These are phyloP conservation scores for Amblyopsis rosae DNA, from an alignment of 2,113 vertebrate species.

Conservation along the genomic window DNA sequence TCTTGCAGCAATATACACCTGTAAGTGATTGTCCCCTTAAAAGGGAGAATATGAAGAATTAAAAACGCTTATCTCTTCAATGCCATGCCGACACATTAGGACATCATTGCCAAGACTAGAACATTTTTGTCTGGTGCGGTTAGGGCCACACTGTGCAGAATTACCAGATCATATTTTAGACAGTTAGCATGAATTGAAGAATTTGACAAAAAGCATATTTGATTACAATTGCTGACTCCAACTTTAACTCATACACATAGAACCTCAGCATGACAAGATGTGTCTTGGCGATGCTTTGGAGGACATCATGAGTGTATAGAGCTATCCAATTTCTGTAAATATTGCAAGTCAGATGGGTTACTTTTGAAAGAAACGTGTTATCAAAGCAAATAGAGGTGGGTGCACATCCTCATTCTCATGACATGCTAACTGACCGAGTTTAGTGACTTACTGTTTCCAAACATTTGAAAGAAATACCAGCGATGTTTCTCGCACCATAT, in stretches of 20 bases:
- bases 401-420: neutral
- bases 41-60: too few relatives aligned
- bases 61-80: too few relatives aligned
- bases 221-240: too few relatives aligned
- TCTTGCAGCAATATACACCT: too few relatives aligned
- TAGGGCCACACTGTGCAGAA: too few relatives aligned
- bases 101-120: too few relatives aligned
- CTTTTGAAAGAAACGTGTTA: slow-evolving; percentile 16
- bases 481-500: slow-evolving; percentile 1
- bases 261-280: slow-evolving; percentile 57
- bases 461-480: neutral
- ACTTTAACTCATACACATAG: slow-evolving; percentile 51
- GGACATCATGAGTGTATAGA: slow-evolving; percentile 39
- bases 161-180: too few relatives aligned
- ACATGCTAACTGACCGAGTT: neutral
- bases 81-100: too few relatives aligned
- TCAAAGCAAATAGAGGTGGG: slow-evolving; percentile 20
- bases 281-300: slow-evolving; percentile 47
- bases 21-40: too few relatives aligned
- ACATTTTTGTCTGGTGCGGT: too few relatives aligned
- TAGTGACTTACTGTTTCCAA: slow-evolving; percentile 16
- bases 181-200: too few relatives aligned
- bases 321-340: slow-evolving; percentile 48
- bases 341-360: slow-evolving; percentile 40
- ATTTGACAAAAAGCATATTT: too few relatives aligned